These are phyloP conservation scores for Ciconia boyciana DNA, from an alignment of 2,113 vertebrate genomes.

Conservation along the genomic window DNA sequence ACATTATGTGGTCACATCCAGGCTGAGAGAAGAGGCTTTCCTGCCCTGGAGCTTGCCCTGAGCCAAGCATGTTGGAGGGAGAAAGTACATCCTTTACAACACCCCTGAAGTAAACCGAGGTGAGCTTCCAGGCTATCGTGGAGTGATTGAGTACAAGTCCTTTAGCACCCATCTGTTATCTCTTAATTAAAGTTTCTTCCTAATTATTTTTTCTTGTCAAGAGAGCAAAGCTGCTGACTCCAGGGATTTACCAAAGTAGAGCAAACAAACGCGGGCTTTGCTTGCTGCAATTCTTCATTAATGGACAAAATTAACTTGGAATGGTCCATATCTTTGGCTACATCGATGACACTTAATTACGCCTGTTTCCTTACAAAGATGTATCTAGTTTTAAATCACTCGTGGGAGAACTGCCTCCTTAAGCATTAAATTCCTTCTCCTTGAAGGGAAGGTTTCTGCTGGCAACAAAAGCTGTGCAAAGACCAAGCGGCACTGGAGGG, in stretches of 20 bases:
- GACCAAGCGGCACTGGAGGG: neutral
- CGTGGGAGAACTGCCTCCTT: neutral
- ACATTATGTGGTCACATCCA: neutral
- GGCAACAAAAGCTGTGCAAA: neutral
- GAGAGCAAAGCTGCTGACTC: conserved; percentile 64
- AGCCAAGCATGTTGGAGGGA: fast-evolving
- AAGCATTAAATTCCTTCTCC: neutral
- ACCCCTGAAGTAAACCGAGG: neutral
- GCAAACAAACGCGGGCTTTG: conserved; percentile 31
- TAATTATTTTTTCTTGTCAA: conserved; percentile 71
- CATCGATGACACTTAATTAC: conserved; percentile 39
- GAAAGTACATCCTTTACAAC: neutral
- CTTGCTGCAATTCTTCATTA: conserved; percentile 46
- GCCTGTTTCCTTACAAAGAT: conserved; percentile 53
- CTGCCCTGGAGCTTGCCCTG: neutral
- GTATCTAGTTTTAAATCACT: conserved; percentile 48
- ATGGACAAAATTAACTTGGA: conserved; percentile 63
- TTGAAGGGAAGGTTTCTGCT: neutral
- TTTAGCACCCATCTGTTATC: conserved; percentile 66
- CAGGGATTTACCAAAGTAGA: conserved; percentile 43
- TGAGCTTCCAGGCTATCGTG: neutral
- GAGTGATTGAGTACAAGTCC: conserved; percentile 51
- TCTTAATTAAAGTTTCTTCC: conserved; percentile 71
- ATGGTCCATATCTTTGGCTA: conserved; percentile 46
- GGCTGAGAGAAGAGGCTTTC: neutral